phyloP scores from a whole-genome alignment of 2,888 invertebrate species.

The Caradrina clavipalpis region DNA sequence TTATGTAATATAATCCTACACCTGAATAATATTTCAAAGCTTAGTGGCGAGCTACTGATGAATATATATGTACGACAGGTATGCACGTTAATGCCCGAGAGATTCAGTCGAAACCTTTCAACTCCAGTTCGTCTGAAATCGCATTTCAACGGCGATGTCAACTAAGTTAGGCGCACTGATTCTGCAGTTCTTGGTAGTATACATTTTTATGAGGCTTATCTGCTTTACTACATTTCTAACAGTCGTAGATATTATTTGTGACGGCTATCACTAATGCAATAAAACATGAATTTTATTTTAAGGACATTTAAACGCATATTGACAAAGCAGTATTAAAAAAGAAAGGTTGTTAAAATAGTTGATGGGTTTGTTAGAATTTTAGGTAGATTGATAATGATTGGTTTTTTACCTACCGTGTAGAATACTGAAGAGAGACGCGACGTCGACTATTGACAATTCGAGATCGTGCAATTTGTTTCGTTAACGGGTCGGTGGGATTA shows the following conservation, averaged over 20 bases:
- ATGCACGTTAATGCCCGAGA: constrained; percentile 6
- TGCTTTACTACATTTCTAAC: not conserved
- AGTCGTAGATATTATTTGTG: not conserved
- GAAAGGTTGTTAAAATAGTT: no score
- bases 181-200: not conserved
- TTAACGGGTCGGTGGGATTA: not conserved
- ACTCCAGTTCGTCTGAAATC: constrained; percentile 1
- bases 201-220: not conserved
- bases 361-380: no score
- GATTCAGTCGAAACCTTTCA: constrained; percentile 23
- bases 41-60: not conserved
- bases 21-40: not conserved
- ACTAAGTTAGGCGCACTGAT: not conserved
- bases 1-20: no score
- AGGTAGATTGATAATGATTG: no score
- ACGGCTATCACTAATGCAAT: no score
- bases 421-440: no score
- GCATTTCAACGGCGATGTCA: not conserved
- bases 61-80: not conserved
- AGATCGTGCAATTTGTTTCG: not conserved
- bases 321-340: no score
- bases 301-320: no score
- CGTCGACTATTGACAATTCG: not conserved
- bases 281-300: no score
- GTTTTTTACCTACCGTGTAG: no score